Evolutionary conservation across 2,113 vertebrate genomes (phyloP).

Genomic region (Eulemur macaco): DNA sequence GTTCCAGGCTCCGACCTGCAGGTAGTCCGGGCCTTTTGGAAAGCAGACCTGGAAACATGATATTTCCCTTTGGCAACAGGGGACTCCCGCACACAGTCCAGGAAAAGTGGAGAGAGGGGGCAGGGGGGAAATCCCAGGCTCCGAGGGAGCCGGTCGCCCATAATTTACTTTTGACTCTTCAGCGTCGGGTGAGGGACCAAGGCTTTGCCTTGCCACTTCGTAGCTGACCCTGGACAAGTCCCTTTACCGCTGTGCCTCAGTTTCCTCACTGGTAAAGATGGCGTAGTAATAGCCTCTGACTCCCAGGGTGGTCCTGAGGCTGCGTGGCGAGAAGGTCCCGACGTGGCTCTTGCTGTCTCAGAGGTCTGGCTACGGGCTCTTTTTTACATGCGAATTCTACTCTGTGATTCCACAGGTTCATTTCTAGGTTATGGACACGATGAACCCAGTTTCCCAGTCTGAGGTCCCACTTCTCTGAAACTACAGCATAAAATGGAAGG

Average conservation of each 20-base stretch:
- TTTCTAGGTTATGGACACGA: neutral
- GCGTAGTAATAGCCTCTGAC: neutral
- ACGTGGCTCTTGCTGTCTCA: fast-evolving
- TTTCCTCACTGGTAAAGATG: neutral
- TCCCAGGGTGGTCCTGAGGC: neutral
- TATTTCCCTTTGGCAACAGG: neutral
- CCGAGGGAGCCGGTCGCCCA: neutral
- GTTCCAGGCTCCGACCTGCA: too few species aligned
- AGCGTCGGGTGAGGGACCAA: neutral
- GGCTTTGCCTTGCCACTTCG: neutral
- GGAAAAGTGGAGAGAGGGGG: too few species aligned
- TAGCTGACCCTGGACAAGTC: too few species aligned
- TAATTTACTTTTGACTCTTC: neutral
- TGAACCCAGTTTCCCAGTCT: neutral
- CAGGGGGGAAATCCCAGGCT: fast-evolving
- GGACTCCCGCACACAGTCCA: neutral
- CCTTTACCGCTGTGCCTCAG: neutral
- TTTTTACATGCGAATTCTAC: neutral
- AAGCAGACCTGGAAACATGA: neutral
- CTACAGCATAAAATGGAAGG: neutral
- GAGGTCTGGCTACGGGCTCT: too few species aligned
- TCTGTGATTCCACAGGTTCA: neutral
- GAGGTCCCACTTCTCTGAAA: neutral
- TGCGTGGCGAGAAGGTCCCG: fast-evolving
- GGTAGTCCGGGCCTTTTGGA: neutral